Evolutionary conservation across 2,888 invertebrate species (phyloP).

Genomic region (Drosophila mettleri): DNA sequence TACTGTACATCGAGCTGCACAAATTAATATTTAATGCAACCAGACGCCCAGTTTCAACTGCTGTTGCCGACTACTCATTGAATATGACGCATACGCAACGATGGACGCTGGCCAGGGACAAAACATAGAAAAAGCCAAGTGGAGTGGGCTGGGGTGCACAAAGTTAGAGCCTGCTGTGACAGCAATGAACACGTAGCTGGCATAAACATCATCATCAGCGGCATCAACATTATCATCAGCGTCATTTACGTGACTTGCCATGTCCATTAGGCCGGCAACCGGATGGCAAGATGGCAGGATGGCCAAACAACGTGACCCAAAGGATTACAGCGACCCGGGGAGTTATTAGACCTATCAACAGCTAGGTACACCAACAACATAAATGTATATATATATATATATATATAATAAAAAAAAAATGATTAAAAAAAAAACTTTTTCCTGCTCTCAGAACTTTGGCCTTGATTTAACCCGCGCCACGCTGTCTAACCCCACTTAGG

Average conservation of each 20-base stretch:
- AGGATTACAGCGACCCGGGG: constrained; percentile 72
- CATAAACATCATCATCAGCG: constrained; percentile 67
- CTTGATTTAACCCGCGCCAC: constrained; percentile 56
- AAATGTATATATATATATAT: constrained; percentile 9
- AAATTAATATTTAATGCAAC: constrained; percentile 75
- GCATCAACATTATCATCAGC: constrained; percentile 64
- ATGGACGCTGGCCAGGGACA: constrained; percentile 25
- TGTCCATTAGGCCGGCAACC: constrained; percentile 64
- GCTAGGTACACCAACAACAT: constrained; percentile 33
- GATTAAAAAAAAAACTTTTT: constrained; percentile 35
- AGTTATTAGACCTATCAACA: constrained; percentile 76
- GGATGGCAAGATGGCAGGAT: constrained; percentile 16
- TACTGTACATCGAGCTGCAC: constrained; percentile 46
- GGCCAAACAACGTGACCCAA: constrained; percentile 58
- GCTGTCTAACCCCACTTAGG: constrained; percentile 71
- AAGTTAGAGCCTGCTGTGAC: constrained; percentile 60
- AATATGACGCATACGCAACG: constrained; percentile 70
- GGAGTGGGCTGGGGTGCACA: constrained; percentile 11
- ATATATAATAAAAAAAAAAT: constrained; percentile 7
- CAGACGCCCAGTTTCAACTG: constrained; percentile 48
- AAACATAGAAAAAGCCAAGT: not conserved
- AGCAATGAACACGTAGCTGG: constrained; percentile 74
- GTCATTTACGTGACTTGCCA: constrained; percentile 74
- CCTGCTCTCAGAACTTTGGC: constrained; percentile 58
- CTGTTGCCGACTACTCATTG: constrained; percentile 64